These are phyloP conservation scores for Netelia fuscicornis DNA, from an alignment of 2,888 invertebrate species.

Conservation along the genomic window DNA sequence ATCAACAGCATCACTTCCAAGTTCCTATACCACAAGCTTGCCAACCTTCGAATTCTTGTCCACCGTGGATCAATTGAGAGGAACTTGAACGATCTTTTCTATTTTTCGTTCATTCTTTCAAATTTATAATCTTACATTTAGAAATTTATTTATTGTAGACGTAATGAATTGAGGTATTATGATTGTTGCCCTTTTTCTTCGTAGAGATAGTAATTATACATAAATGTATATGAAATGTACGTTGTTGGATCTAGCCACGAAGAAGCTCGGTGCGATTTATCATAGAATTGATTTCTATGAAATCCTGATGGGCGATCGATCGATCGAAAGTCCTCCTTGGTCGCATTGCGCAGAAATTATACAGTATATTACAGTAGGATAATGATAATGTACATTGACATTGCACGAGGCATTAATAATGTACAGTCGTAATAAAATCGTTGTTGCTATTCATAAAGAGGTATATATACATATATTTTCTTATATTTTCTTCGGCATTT, in stretches of 20 bases:
- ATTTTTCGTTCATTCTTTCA: slow-evolving; percentile 1
- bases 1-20: slow-evolving; percentile 75
- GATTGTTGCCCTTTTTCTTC: slow-evolving; percentile 5
- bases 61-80: slow-evolving; percentile 79
- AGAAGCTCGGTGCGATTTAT: neutral
- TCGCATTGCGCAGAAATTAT: slow-evolving; percentile 22
- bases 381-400: slow-evolving; percentile 62
- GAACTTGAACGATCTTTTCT: slow-evolving; percentile 24
- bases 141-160: slow-evolving; percentile 54
- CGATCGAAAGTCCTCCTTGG: slow-evolving; percentile 21
- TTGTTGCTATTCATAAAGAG: slow-evolving; percentile 67
- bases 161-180: slow-evolving; percentile 20
- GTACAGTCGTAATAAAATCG: slow-evolving; percentile 70
- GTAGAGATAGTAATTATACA: neutral
- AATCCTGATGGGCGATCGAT: neutral
- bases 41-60: slow-evolving; percentile 76
- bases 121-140: slow-evolving; percentile 25
- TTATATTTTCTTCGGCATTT: neutral
- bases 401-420: slow-evolving; percentile 46
- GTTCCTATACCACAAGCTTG: slow-evolving; percentile 78
- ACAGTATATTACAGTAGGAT: slow-evolving; percentile 30
- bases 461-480: neutral
- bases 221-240: slow-evolving; percentile 12
- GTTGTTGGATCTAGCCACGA: slow-evolving; percentile 1
- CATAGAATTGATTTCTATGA: slow-evolving; percentile 28